Percentiles rank a stretch among this genome's conserved stretches.
Evolutionary conservation across 2,113 vertebrate genomes (phyloP).

Genomic region (Cnemophilus loriae): DNA sequence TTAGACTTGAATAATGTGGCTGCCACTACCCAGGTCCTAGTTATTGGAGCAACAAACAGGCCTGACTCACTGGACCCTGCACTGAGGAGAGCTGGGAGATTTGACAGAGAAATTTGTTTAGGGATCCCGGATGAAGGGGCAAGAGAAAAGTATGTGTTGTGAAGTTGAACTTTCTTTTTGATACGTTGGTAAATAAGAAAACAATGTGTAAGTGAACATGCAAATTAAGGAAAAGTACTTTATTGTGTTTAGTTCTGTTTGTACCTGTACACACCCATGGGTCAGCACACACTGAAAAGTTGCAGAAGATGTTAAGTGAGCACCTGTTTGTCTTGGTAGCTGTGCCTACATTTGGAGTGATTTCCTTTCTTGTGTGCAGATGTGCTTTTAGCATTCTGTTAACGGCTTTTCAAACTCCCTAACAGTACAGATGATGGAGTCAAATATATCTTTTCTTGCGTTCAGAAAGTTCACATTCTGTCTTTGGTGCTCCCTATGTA

Average conservation of each 20-base stretch:
- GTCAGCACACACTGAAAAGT: background rate
- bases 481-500: background rate
- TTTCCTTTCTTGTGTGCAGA: background rate
- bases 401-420: background rate
- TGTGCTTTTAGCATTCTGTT: background rate
- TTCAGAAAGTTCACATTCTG: background rate
- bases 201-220: background rate
- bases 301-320: background rate
- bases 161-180: background rate
- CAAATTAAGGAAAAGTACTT: background rate
- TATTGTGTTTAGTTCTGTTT: background rate
- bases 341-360: background rate
- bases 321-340: background rate
- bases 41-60: constrained; percentile 95
- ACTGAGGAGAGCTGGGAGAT: constrained; percentile 90
- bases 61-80: constrained; percentile 93
- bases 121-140: constrained; percentile 92
- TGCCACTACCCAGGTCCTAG: constrained; percentile 81
- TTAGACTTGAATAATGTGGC: constrained; percentile 84
- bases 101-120: constrained; percentile 92
- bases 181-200: background rate
- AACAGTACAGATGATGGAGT: background rate
- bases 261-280: background rate
- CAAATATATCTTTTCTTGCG: background rate
- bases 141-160: constrained; percentile 77